These are phyloP conservation scores for Lepilemur septentrionalis DNA, from an alignment of 2,797 vertebrate genomes.

Conservation along the genomic window DNA sequence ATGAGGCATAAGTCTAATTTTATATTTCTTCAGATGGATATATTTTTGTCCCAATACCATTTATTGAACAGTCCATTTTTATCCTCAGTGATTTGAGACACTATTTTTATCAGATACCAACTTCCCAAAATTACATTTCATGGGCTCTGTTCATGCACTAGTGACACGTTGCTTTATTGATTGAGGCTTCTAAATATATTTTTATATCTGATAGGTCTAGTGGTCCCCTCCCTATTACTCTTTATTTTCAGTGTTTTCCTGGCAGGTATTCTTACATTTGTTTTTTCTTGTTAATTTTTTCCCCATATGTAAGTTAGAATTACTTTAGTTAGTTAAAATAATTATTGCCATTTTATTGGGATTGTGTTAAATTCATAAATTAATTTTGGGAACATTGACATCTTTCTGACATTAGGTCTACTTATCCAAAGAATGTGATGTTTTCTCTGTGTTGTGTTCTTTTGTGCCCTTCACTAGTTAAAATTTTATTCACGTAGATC, in stretches of 20 bases:
- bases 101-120: background rate
- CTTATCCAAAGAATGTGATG: background rate
- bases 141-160: background rate
- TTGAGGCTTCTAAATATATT: background rate
- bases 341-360: background rate
- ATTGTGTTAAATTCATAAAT: background rate
- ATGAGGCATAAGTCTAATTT: background rate
- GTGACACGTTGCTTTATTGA: background rate
- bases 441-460: background rate
- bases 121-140: background rate
- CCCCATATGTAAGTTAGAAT: background rate
- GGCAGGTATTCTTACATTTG: background rate
- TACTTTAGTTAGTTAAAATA: background rate
- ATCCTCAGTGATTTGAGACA: background rate
- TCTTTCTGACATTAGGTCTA: background rate
- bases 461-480: background rate
- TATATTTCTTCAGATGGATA: background rate
- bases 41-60: background rate
- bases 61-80: background rate
- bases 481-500: background rate
- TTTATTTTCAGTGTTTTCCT: background rate
- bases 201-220: background rate
- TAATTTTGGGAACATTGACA: background rate
- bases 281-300: background rate
- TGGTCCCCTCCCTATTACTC: background rate